Base-by-base conservation (phyloP, 1,140 invertebrate genomes). In the Saccostrea glomerata region DNA sequence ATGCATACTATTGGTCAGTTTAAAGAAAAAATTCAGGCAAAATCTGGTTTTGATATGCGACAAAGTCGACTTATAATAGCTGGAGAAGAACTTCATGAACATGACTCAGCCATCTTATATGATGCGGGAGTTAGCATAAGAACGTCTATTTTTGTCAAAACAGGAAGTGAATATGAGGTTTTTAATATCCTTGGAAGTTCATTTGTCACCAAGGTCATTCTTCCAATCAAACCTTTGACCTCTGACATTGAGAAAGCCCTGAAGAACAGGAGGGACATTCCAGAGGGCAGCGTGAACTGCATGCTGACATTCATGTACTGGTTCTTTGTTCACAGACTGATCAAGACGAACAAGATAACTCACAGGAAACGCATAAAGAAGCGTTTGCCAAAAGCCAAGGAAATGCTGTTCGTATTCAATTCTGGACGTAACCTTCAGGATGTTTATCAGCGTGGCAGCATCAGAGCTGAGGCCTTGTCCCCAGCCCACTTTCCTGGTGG, bases 221-320 rank as follows among this genome's bases (percentile, higher is more conserved):
- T 94, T 87, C 93, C 93, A 0, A 17, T 83, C 0, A 87, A 90
- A 47, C 91, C 54, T 66, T 47, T 91, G 25, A 87, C 87, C 12
- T 82, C 87, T 9, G 91, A 92, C 36, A 91, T 94, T 25, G 91
- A 92, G 82, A 86, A 91, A 12, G 90, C 86, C 12, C 87, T 94
- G 3, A 92, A 92, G 92, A 90, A 91, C 30, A 89, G 90, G 7
- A 90, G 87, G 66, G 90, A 92, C 54, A 88, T 94, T 47, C 91
- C 93, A n/a, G 92, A 92, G 20, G 91, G 91, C 15, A 88, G 91
- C n/a, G 90, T 93, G 4, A 92, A 92, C 63, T 94, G 92, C 70
- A 77, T 94, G 40, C 90, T 91, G 56, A 94, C 91, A 12, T 92
- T 93, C 23, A 88, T 93, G 20, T 91, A 93, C 86, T 94, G 93